These are phyloP conservation scores for Aplidium turbinatum DNA, from an alignment of 23 tunicate genomes.

Conservation along the genomic window DNA sequence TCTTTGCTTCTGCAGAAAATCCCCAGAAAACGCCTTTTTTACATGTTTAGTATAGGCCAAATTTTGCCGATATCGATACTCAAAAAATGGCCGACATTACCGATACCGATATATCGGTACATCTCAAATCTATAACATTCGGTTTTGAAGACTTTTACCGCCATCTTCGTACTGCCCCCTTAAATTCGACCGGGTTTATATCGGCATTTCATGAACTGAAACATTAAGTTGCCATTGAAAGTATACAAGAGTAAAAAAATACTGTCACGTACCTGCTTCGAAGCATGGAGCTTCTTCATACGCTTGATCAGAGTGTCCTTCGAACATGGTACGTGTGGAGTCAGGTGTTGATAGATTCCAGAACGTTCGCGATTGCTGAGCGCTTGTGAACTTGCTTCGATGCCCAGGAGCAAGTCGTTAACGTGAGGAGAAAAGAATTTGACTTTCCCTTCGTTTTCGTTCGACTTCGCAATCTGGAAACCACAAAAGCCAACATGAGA, in stretches of 20 bases:
- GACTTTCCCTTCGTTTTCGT: conserved; percentile 79
- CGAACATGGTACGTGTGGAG: conserved; percentile 83
- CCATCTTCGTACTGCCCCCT: too few species aligned
- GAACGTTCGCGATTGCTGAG: conserved; percentile 64
- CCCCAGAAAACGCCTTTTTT: too few species aligned
- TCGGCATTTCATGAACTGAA: too few species aligned
- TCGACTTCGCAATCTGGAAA: conserved; percentile 68
- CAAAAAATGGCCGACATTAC: too few species aligned
- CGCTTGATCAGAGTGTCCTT: conserved; percentile 91
- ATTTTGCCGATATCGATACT: too few species aligned
- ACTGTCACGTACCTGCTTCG: conserved; percentile 51
- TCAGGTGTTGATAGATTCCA: conserved; percentile 68
- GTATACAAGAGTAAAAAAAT: neutral
- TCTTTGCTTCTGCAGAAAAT: too few species aligned
- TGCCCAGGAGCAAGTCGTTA: conserved; percentile 65
- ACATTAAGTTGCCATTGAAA: neutral
- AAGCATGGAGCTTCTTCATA: conserved; percentile 68
- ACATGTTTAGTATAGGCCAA: too few species aligned
- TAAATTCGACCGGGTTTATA: too few species aligned
- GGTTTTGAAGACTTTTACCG: too few species aligned
- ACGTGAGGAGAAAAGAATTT: conserved; percentile 86
- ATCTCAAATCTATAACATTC: too few species aligned
- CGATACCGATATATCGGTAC: too few species aligned
- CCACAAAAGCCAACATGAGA: neutral
- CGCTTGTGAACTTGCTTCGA: conserved; percentile 58